phyloP scores from a whole-genome alignment of 2,113 vertebrate genomes.

The Aptenodytes forsteri region DNA sequence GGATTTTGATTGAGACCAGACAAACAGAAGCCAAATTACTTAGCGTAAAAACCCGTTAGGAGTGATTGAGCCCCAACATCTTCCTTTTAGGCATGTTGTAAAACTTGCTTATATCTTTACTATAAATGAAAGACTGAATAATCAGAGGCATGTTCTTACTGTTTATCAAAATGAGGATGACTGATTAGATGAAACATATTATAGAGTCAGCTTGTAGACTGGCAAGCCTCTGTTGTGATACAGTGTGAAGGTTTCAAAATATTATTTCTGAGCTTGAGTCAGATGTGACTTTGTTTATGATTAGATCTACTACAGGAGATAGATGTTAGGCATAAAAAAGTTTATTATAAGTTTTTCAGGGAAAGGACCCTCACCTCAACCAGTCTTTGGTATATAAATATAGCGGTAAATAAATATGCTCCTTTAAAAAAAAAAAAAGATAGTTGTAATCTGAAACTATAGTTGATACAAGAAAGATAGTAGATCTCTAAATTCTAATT shows the following conservation, averaged over 20 bases:
- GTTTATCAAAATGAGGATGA: neutral
- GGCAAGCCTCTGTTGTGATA: neutral
- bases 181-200: neutral
- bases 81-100: neutral
- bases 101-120: neutral
- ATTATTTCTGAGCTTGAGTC: neutral
- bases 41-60: neutral
- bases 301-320: neutral
- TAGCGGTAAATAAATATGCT: accelerated
- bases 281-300: neutral
- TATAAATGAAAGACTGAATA: neutral
- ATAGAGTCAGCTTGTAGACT: neutral
- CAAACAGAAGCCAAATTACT: neutral
- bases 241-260: neutral
- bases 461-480: neutral
- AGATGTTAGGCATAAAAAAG: neutral
- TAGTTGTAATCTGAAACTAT: neutral
- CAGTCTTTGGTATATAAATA: neutral
- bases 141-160: neutral
- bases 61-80: neutral
- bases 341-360: neutral
- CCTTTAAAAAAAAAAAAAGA: neutral
- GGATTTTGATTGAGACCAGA: neutral
- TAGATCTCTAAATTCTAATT: neutral
- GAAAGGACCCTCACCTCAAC: neutral